These are phyloP conservation scores for Anarrhichthys ocellatus DNA, from an alignment of 2,113 vertebrate species.

Conservation along the genomic window DNA sequence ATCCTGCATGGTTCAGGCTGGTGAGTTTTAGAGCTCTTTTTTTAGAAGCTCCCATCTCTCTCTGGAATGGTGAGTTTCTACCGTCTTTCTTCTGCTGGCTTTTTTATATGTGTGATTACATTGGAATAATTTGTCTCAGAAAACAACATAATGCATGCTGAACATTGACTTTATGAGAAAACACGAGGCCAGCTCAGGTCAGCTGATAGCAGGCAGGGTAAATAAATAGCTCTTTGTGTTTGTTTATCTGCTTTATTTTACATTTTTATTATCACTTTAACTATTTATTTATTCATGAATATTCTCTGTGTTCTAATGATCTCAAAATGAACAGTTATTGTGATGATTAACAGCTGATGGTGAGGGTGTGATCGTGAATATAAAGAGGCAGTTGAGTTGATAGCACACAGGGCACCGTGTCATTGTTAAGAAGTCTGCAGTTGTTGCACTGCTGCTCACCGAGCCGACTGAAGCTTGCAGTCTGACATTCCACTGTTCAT, in stretches of 20 bases:
- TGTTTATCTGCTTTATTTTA: no score
- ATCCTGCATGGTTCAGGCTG: no score
- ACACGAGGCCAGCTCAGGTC: neutral
- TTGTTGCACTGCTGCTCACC: neutral
- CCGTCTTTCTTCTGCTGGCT: neutral
- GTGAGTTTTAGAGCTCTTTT: no score
- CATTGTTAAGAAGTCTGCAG: neutral
- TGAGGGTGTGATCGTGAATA: neutral
- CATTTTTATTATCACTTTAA: neutral
- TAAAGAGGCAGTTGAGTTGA: neutral
- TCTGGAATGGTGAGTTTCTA: neutral
- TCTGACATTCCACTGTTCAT: constrained; percentile 15
- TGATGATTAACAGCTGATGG: neutral
- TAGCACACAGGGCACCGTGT: neutral
- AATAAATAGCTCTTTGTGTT: neutral
- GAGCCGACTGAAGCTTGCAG: neutral
- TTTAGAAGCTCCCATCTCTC: neutral
- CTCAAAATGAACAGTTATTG: neutral
- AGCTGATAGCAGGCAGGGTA: neutral
- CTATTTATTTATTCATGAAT: neutral
- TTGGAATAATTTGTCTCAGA: constrained; percentile 2
- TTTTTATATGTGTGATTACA: no score
- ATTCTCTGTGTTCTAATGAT: no score
- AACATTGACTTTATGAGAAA: neutral
- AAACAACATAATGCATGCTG: neutral